A percentile compares a stretch with the other conserved stretches of the same genome.
These are phyloP conservation scores for Brachyistius frenatus DNA, from an alignment of 2,113 vertebrate species.

Conservation along the genomic window DNA sequence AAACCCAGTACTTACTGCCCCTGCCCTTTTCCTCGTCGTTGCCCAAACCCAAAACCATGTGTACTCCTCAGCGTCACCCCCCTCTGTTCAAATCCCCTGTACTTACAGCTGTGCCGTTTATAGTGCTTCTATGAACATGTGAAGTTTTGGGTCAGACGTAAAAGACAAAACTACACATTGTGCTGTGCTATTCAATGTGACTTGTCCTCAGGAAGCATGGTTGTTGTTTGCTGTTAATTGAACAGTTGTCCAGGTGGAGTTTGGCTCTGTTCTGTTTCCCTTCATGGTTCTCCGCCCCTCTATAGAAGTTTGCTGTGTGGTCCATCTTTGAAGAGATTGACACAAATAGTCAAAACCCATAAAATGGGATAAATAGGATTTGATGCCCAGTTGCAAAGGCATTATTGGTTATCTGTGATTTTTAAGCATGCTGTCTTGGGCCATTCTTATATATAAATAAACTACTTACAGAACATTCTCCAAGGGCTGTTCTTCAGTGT, in stretches of 20 bases:
- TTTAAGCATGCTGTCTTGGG: constrained; percentile 36
- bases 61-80: constrained; percentile 58
- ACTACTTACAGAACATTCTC: background rate
- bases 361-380: constrained; percentile 17
- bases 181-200: constrained; percentile 52
- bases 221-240: constrained; percentile 58
- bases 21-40: constrained; percentile 38
- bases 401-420: constrained; percentile 32
- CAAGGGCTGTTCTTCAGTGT: background rate
- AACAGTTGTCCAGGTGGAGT: constrained; percentile 58
- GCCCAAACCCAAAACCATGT: constrained; percentile 57
- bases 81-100: constrained; percentile 64
- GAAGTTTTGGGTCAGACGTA: constrained; percentile 62
- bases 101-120: constrained; percentile 61
- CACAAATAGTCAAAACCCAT: constrained; percentile 1
- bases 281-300: constrained; percentile 44
- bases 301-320: constrained; percentile 48
- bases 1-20: constrained; percentile 61
- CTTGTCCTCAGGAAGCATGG: constrained; percentile 54
- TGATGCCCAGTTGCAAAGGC: background rate
- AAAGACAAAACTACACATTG: constrained; percentile 69
- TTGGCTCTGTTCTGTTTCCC: constrained; percentile 58
- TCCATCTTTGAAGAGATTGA: constrained; percentile 38
- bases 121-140: constrained; percentile 61
- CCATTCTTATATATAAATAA: background rate